Percentiles rank a stretch among this genome's conserved stretches.
phyloP scores from a whole-genome alignment of 2,888 invertebrate genomes.

The Polymixis lichenea region DNA sequence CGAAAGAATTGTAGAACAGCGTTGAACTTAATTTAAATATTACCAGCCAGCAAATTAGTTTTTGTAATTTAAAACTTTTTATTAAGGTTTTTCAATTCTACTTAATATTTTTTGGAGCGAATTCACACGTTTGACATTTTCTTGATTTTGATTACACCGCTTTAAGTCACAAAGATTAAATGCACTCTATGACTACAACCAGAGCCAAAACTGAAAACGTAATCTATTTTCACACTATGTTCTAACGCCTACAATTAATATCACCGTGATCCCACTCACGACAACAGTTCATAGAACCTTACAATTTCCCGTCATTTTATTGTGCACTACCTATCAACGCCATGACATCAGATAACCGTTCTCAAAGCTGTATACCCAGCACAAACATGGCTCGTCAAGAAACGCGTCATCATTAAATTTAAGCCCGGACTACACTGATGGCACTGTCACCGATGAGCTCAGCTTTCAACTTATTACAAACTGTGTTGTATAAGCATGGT shows the following conservation, averaged over 20 bases:
- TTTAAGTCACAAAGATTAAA: background rate
- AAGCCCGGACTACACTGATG: slow-evolving; percentile 32
- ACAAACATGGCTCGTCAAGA: slow-evolving; percentile 47
- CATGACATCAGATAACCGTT: slow-evolving; percentile 32
- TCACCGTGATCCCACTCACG: background rate
- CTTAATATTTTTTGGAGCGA: too few relatives aligned
- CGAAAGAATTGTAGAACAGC: background rate
- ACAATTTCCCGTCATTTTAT: slow-evolving; percentile 21
- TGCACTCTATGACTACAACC: background rate
- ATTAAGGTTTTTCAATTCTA: background rate
- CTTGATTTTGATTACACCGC: too few relatives aligned
- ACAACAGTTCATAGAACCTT: slow-evolving; percentile 6
- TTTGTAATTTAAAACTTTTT: background rate
- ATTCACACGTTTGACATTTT: background rate
- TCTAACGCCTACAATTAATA: background rate
- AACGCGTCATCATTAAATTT: slow-evolving; percentile 50
- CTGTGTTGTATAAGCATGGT: background rate
- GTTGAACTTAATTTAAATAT: too few relatives aligned
- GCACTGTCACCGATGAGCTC: slow-evolving; percentile 25
- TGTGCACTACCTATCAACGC: slow-evolving; percentile 13
- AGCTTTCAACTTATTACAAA: slow-evolving; percentile 48
- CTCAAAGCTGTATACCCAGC: slow-evolving; percentile 11
- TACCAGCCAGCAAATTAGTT: too few relatives aligned
- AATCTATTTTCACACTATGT: too few relatives aligned
- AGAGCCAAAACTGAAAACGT: background rate